Evolutionary conservation across 2,113 vertebrate species (phyloP), one percentile per base, ranked within the genome.

Genomic region (Irena cyanogastra): DNA sequence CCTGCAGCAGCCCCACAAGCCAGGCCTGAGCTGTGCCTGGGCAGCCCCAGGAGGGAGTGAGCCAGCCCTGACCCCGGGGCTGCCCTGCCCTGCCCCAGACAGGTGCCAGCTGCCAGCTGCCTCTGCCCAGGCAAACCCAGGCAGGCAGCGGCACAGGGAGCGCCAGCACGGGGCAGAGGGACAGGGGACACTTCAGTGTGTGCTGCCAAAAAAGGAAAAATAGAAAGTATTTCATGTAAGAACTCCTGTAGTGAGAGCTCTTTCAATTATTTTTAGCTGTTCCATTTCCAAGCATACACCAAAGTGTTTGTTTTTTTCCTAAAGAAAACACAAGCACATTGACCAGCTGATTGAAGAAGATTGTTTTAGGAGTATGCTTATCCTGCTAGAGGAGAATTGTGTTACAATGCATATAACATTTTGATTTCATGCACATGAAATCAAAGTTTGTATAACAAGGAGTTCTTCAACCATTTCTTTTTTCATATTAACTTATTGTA

Each of bases 171-270:
- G 0, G 8, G n/a, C 23, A 11, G 2, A 44, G 60, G 47, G 8
- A 31, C 59, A n/a, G 4, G 35, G 17, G 3, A 31, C 7, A 1
- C 2, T 10, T 14, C 59, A 22, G 17, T 2, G n/a, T 2, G n/a
- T 13, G 61, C 53, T 69, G n/a, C 10, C 60, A 41, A 41, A 11
- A 41, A 41, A 13, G 39, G 13, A 41, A 57, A 52, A 41, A 37
- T 4, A 59, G 31, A 26, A 91, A 59, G 8, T 4, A 31, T 27
- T 39, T 56, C 70, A 70, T 54, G 22, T 42, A 37, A 79, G 56
- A 52, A 18, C 11, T 42, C 4, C 31, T 60, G 16, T 10, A 31
- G 56, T 17, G 12, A 79, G 13, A 52, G 41, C 16, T 50, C 5
- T 53, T 82, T 11, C 24, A 15, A 1, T 15, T 69, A 27, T 61